Conservation (phyloP, 2,888 invertebrate genomes). For the Heliconius ismenius region DNA sequence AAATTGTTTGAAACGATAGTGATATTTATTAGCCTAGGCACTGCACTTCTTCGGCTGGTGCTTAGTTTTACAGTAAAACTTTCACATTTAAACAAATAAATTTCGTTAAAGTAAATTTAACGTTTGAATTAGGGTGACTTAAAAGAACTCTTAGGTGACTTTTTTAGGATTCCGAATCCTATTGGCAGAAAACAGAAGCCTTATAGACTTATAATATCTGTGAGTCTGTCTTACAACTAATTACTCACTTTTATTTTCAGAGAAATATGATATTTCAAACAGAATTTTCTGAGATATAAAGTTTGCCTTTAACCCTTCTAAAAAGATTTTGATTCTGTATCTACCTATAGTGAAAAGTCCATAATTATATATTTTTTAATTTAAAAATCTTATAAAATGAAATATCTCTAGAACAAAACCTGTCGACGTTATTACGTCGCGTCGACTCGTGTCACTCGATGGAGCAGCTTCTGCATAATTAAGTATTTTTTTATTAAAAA, state of each 20-base stretch:
- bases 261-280: too few species aligned
- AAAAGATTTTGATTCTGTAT: background rate
- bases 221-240: background rate
- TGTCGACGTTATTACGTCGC: conserved; percentile 35
- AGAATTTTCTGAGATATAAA: background rate
- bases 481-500: conserved; percentile 37
- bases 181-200: too few species aligned
- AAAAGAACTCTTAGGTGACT: background rate
- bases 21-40: too few species aligned
- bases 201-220: background rate
- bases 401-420: conserved; percentile 36
- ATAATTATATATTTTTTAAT: conserved; percentile 31
- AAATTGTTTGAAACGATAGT: too few species aligned
- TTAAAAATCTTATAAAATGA: conserved; percentile 31
- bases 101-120: too few species aligned
- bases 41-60: too few species aligned
- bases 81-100: too few species aligned
- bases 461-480: conserved; percentile 35
- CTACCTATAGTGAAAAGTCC: background rate
- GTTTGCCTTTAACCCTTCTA: background rate
- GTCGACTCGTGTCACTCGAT: conserved; percentile 34
- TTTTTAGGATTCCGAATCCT: background rate
- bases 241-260: too few species aligned
- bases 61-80: too few species aligned
- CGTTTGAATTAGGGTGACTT: too few species aligned